Percentiles rank a stretch among this genome's conserved stretches.
phyloP scores from a whole-genome alignment of 1,140 invertebrate genomes.

The Drosophila kohkoa region DNA sequence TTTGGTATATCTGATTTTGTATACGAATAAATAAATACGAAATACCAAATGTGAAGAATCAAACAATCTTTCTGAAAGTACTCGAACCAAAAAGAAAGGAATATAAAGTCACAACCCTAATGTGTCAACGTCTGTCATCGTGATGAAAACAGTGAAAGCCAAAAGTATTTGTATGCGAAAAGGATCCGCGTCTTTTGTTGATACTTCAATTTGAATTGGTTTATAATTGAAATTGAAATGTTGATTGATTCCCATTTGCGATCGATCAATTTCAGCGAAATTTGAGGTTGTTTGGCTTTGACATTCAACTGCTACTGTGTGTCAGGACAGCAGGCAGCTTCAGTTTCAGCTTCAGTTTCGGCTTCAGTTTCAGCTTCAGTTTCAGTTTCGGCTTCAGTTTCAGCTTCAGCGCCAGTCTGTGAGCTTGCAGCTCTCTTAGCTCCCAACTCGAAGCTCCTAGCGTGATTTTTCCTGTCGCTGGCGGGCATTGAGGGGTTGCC shows the following conservation, averaged over 20 bases:
- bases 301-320: slow-evolving; percentile 74
- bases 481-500: slow-evolving; percentile 51
- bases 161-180: not conserved
- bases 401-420: no score
- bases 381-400: no score
- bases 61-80: no score
- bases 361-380: not conserved
- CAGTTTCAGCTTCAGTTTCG: not conserved
- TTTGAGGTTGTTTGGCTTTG: slow-evolving; percentile 47
- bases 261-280: slow-evolving; percentile 34
- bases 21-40: no score
- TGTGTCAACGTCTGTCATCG: no score
- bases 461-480: slow-evolving; percentile 75
- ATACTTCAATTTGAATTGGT: slow-evolving; percentile 17
- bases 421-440: no score
- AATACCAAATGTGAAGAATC: no score
- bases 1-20: no score
- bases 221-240: slow-evolving; percentile 37
- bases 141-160: no score
- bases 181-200: slow-evolving; percentile 25
- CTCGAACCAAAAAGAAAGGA: no score
- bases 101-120: no score
- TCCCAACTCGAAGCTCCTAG: slow-evolving; percentile 50
- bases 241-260: slow-evolving; percentile 65
- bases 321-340: slow-evolving; percentile 63